Evolutionary conservation across 2,113 vertebrate genomes (phyloP).

Genomic region (Puffinus mauretanicus): DNA sequence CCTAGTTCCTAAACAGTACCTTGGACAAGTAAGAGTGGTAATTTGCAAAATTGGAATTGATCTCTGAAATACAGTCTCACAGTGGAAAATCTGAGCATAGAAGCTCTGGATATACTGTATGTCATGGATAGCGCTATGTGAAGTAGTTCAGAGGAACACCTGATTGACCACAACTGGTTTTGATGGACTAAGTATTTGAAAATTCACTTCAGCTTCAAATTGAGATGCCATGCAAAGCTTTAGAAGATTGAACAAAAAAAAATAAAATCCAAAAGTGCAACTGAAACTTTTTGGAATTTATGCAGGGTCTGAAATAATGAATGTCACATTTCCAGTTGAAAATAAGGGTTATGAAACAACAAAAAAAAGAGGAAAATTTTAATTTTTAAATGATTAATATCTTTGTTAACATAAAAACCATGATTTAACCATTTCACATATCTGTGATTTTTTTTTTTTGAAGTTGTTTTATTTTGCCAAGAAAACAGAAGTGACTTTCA

Average conservation of each 20-base stretch:
- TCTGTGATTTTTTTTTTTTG: not conserved
- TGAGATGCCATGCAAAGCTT: not conserved
- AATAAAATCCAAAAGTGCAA: not conserved
- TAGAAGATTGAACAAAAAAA: not conserved
- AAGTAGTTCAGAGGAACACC: not conserved
- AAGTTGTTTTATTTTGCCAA: not conserved
- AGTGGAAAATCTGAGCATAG: not conserved
- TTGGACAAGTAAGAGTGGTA: not conserved
- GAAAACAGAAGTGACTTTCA: not conserved
- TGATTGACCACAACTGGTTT: not conserved
- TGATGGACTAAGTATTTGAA: not conserved
- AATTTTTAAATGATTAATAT: not conserved
- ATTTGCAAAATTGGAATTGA: not conserved
- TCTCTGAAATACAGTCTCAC: not conserved
- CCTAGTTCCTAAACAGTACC: not conserved
- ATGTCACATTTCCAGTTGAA: not conserved
- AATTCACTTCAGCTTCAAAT: not conserved
- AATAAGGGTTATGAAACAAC: not conserved
- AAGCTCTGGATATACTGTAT: not conserved
- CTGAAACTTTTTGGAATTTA: not conserved
- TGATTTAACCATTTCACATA: not conserved
- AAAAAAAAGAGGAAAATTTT: not conserved
- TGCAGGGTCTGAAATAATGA: not conserved
- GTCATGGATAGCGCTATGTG: not conserved
- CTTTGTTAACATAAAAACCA: not conserved